Evolutionary conservation across 2,113 vertebrate genomes (phyloP).

Genomic region (Danionella cerebrum): DNA sequence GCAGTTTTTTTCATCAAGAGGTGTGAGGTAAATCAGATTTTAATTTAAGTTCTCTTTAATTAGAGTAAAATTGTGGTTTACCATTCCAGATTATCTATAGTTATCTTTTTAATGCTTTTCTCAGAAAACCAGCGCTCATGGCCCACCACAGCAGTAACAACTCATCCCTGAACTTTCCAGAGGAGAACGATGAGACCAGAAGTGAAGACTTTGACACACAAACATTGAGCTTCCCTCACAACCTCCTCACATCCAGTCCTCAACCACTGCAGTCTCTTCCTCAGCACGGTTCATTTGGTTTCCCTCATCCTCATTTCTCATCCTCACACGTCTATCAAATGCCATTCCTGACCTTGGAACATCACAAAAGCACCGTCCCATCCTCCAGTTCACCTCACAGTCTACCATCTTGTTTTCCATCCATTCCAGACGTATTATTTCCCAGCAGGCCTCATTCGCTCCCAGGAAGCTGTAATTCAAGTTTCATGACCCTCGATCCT

Average conservation of each 20-base stretch:
- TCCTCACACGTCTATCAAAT: neutral
- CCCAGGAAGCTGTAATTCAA: conserved; percentile 10
- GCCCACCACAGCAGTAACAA: neutral
- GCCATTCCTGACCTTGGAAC: conserved; percentile 16
- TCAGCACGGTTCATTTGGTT: too few relatives aligned
- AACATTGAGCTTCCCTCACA: neutral
- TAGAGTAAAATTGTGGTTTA: too few relatives aligned
- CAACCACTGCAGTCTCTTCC: neutral
- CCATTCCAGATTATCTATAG: too few relatives aligned
- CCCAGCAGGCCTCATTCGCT: conserved; percentile 17
- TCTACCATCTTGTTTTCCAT: conserved; percentile 31
- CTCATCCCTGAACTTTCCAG: conserved; percentile 27
- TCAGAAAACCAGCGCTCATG: conserved; percentile 1
- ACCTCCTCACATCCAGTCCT: neutral
- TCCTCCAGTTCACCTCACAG: conserved; percentile 23
- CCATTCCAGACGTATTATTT: neutral
- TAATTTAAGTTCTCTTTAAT: too few relatives aligned
- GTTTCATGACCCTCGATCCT: conserved; percentile 35
- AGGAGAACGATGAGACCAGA: conserved; percentile 41
- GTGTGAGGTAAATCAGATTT: too few relatives aligned
- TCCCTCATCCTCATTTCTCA: neutral
- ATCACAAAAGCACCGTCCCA: neutral
- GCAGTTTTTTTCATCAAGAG: too few relatives aligned
- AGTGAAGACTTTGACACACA: conserved; percentile 17
- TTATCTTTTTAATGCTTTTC: neutral